phyloP scores from a whole-genome alignment of 2,888 invertebrate species.

The Aphelenchoides bicaudatus region DNA sequence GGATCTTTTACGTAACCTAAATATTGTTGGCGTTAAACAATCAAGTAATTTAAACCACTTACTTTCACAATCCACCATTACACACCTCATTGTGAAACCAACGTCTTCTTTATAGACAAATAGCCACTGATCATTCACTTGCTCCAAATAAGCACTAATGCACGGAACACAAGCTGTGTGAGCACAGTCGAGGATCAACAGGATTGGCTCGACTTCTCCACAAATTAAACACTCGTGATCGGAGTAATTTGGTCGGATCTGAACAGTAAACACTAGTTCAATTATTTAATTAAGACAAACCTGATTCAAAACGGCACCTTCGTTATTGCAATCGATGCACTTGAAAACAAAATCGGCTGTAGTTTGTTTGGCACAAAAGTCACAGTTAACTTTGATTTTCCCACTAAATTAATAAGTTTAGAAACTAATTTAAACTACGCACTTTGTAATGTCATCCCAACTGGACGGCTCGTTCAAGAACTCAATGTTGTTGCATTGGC shows the following conservation, averaged over 20 bases:
- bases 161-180: constrained; percentile 40
- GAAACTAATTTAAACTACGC: neutral
- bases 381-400: constrained; percentile 28
- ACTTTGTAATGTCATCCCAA: constrained; percentile 38
- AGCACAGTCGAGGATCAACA: constrained; percentile 37
- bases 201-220: constrained; percentile 20
- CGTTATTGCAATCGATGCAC: constrained; percentile 41
- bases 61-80: constrained; percentile 37
- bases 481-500: constrained; percentile 34
- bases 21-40: constrained; percentile 8
- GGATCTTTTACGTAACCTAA: constrained; percentile 36
- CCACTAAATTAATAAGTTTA: constrained; percentile 14
- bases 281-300: no score
- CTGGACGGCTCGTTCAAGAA: constrained; percentile 39
- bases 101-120: constrained; percentile 36
- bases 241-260: constrained; percentile 40
- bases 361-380: constrained; percentile 25
- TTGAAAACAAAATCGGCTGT: constrained; percentile 43
- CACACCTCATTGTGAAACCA: constrained; percentile 44
- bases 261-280: constrained; percentile 19
- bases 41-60: constrained; percentile 5
- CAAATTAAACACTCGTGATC: constrained; percentile 42
- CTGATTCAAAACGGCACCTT: constrained; percentile 18
- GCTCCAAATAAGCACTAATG: constrained; percentile 38
- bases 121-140: constrained; percentile 27